Base-by-base conservation (phyloP, 2,113 vertebrate genomes). In the Gallinago paraguaiae region DNA sequence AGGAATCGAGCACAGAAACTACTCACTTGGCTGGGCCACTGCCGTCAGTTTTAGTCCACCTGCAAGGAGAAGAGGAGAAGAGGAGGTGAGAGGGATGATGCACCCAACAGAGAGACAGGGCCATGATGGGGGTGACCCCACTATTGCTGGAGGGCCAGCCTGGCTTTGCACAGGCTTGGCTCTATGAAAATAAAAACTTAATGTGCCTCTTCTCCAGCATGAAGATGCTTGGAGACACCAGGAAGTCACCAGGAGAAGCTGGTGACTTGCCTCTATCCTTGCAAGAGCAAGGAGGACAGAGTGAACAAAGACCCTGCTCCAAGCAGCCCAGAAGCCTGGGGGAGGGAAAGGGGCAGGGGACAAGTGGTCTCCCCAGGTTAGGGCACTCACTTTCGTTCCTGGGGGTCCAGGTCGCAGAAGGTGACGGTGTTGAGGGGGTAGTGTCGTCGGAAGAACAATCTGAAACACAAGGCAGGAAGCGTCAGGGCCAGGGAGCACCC, bases 401-500 rank as follows among this genome's bases (percentile, higher is more conserved):
- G 99, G 78, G 99, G 99, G 92, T 99, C 99, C 88, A 98, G 97
- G 91, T 99, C 98, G 54, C 99, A 99, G 98, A 99, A 99, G 10
- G 99, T 99, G 96, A 99, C 98, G 0, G 99, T 99, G 98, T 98
- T 99, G 93, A 98, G 98, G 1, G 99, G 99, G 81, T 99, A 99
- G 97, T 99, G 99, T 86, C 99, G 98, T 86, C 99, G 96, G 98
- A 99, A 99, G 98, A 99, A 99, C 56, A 99, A 97, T 95, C 99
- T 99, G 83, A 17, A 86, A 96, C 61, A 92, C 69, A 96, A 93
- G 71, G 50, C 59, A 7, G 5, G 16, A n/a, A 79, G n/a, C 1
- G 0, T 96, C 65, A 97, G 24, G 9, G 61, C 27, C 75, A 64
- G 43, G 24, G 3, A 88, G 6, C 18, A 24, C 51, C 30, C 39